These are phyloP conservation scores for Halcyon malimbica DNA, from an alignment of 2,113 vertebrate genomes.

Conservation along the genomic window DNA sequence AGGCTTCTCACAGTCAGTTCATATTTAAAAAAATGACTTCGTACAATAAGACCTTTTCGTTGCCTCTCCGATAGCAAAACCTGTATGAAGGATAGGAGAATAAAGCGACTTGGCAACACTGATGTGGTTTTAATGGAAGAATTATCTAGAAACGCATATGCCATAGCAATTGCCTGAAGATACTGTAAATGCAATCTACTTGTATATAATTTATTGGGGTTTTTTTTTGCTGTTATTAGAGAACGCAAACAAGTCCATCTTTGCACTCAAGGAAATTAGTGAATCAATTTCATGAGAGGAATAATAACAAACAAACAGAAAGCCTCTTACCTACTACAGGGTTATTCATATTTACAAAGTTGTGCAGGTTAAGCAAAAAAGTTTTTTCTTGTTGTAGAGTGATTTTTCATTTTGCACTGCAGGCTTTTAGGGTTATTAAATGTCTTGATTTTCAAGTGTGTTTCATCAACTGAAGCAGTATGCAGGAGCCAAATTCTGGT, in stretches of 20 bases:
- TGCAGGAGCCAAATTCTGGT: neutral
- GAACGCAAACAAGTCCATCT: neutral
- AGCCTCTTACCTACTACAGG: neutral
- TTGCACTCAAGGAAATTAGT: constrained; percentile 49
- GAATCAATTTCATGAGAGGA: constrained; percentile 1
- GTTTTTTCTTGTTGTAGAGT: neutral
- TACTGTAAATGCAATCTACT: neutral
- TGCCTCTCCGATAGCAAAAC: neutral
- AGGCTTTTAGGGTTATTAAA: constrained; percentile 64
- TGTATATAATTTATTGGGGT: neutral
- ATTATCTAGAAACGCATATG: neutral
- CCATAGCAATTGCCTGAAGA: neutral
- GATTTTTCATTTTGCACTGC: constrained; percentile 48
- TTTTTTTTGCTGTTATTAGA: neutral
- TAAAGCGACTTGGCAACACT: neutral
- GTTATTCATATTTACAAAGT: neutral
- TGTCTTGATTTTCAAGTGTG: constrained; percentile 21
- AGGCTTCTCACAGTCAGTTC: neutral
- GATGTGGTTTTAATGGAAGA: neutral
- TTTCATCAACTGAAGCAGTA: constrained; percentile 5
- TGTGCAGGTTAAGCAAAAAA: constrained; percentile 49
- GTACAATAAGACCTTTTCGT: neutral
- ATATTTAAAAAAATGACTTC: accelerated
- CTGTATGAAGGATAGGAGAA: neutral
- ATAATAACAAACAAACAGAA: constrained; percentile 24